Conservation (phyloP, 1,140 invertebrate genomes). For the Scaptodrosophila lebanonensis region DNA sequence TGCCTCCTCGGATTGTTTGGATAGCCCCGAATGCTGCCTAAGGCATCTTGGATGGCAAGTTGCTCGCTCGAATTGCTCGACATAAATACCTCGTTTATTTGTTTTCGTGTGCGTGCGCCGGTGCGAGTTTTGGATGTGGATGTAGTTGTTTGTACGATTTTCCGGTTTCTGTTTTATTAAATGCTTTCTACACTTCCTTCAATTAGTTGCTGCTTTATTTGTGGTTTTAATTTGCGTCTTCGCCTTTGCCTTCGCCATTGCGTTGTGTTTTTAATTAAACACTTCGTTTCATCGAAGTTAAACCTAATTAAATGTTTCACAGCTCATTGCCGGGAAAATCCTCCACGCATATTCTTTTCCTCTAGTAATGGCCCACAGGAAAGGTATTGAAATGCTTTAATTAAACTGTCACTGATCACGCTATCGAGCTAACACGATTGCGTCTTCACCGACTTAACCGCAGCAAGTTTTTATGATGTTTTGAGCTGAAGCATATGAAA, state of each 20-base stretch:
- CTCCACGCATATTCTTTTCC: slow-evolving; percentile 34
- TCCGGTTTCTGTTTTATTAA: slow-evolving; percentile 56
- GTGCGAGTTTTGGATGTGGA: slow-evolving; percentile 31
- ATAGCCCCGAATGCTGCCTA: no score
- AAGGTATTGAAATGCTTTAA: no score
- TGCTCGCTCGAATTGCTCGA: no score
- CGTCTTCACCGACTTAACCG: no score
- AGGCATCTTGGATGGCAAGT: no score
- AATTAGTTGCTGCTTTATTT: slow-evolving; percentile 73
- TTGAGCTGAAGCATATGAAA: no score
- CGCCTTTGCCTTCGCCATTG: slow-evolving; percentile 4
- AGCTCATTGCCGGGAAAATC: slow-evolving; percentile 15
- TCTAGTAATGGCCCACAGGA: no score
- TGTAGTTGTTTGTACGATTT: no score
- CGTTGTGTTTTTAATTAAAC: slow-evolving; percentile 64
- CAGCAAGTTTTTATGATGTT: no score
- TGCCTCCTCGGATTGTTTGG: no score
- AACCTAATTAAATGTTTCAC: slow-evolving; percentile 37
- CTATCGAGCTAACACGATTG: no score
- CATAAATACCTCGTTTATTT: slow-evolving; percentile 72
- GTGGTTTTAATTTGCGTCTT: slow-evolving; percentile 47
- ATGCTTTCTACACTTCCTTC: slow-evolving; percentile 48
- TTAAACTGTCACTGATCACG: no score
- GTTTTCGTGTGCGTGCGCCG: slow-evolving; percentile 24
- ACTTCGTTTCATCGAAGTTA: slow-evolving; percentile 9